Conservation (phyloP, 2,113 vertebrate species). For the Upupa epops region DNA sequence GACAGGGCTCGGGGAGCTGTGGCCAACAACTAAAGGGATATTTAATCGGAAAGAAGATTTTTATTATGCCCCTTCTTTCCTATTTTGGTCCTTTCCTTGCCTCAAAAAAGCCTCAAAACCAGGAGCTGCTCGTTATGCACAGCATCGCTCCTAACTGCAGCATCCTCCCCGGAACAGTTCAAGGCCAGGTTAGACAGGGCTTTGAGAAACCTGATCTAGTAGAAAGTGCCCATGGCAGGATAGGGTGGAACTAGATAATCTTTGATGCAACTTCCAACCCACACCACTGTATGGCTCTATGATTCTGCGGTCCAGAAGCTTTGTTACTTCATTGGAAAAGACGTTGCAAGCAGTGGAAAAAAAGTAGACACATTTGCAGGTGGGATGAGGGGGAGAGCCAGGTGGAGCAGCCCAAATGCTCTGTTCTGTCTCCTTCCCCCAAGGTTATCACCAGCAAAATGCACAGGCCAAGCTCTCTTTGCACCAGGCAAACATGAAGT, state of each 20-base stretch:
- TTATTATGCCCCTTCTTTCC: not conserved
- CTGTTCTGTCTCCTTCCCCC: not conserved
- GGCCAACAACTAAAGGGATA: not conserved
- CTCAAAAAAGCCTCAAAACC: not conserved
- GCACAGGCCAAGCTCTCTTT: too few relatives aligned
- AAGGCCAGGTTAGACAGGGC: too few relatives aligned
- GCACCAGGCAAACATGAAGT: fast-evolving
- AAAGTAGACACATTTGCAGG: not conserved
- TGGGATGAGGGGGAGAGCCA: fast-evolving
- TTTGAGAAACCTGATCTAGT: not conserved
- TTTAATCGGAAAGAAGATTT: not conserved
- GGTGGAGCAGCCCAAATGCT: not conserved
- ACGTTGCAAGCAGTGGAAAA: not conserved
- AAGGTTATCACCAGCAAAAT: fast-evolving
- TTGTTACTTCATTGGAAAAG: not conserved
- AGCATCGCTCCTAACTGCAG: not conserved
- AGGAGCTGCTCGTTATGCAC: not conserved
- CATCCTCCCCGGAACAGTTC: not conserved
- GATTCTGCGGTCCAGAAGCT: not conserved
- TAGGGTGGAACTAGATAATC: not conserved
- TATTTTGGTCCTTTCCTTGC: not conserved
- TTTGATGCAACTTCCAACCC: not conserved
- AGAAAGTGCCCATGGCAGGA: not conserved
- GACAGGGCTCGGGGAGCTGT: fast-evolving
- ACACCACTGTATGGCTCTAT: not conserved